phyloP scores from a whole-genome alignment of 1,140 invertebrate species.

The Lepidurus couesii region DNA sequence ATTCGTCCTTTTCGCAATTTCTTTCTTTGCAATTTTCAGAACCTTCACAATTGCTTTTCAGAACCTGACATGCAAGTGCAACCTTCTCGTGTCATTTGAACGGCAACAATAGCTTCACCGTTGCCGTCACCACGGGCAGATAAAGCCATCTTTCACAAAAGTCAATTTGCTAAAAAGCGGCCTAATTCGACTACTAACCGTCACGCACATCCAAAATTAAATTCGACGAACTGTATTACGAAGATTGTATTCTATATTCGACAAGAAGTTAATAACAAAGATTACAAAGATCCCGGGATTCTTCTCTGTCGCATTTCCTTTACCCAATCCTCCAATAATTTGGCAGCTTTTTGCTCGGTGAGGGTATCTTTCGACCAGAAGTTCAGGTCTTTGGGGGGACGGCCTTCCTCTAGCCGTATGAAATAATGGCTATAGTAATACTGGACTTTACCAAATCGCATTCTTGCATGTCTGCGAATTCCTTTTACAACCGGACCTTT shows the following conservation, averaged over 20 bases:
- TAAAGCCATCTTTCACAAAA: not conserved
- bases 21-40: not conserved
- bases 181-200: not conserved
- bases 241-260: slow-evolving; percentile 5
- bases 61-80: not conserved
- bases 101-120: not conserved
- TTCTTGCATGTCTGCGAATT: slow-evolving; percentile 69
- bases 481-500: slow-evolving; percentile 75
- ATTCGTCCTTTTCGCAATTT: not conserved
- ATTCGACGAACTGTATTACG: not conserved
- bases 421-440: slow-evolving; percentile 84
- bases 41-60: not conserved
- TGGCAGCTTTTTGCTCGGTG: slow-evolving; percentile 49
- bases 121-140: not conserved
- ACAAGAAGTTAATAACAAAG: slow-evolving; percentile 12
- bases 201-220: not conserved
- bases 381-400: slow-evolving; percentile 63
- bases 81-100: not conserved
- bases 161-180: not conserved
- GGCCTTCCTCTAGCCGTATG: slow-evolving; percentile 83
- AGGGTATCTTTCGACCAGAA: slow-evolving; percentile 52
- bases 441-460: slow-evolving; percentile 60
- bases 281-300: slow-evolving; percentile 38
- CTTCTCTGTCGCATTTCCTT: slow-evolving; percentile 45
- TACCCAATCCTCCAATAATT: slow-evolving; percentile 68